These are phyloP conservation scores for Zaprionus capensis DNA, from an alignment of 1,140 invertebrate species.

Conservation along the genomic window DNA sequence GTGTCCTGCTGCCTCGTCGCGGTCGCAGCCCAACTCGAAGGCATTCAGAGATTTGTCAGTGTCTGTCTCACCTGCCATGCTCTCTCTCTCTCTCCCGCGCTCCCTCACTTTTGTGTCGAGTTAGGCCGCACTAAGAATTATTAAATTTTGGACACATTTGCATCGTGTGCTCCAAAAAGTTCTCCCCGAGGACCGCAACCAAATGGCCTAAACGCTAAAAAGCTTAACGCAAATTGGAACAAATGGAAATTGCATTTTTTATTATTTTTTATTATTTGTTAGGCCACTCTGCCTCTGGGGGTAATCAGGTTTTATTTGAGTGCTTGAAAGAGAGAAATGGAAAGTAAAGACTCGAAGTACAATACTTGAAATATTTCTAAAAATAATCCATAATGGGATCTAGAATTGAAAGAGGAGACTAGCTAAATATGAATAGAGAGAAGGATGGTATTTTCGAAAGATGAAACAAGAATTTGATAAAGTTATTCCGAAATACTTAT, in stretches of 20 bases:
- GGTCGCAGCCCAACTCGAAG: slow-evolving; percentile 63
- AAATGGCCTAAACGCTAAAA: slow-evolving; percentile 37
- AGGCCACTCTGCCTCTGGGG: neutral
- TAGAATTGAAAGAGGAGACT: neutral
- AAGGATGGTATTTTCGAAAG: too few relatives aligned
- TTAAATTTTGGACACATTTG: slow-evolving; percentile 64
- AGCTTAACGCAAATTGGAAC: slow-evolving; percentile 66
- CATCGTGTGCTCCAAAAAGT: slow-evolving; percentile 25
- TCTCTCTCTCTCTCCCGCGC: neutral
- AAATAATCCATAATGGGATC: neutral
- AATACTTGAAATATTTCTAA: neutral
- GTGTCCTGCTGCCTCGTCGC: slow-evolving; percentile 27
- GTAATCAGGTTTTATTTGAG: slow-evolving; percentile 1
- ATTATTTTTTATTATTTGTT: slow-evolving; percentile 1
- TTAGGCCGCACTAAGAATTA: slow-evolving; percentile 56
- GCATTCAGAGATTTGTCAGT: slow-evolving; percentile 69
- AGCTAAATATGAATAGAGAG: too few relatives aligned
- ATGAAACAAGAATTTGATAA: too few relatives aligned
- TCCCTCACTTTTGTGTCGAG: neutral
- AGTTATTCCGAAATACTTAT: too few relatives aligned
- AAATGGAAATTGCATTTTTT: slow-evolving; percentile 70
- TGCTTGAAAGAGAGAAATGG: neutral
- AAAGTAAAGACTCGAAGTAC: neutral
- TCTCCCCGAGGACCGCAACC: slow-evolving; percentile 22
- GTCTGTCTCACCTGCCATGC: neutral